Evolutionary conservation across 2,113 vertebrate genomes (phyloP).

Genomic region (Benitochromis conjunctus): DNA sequence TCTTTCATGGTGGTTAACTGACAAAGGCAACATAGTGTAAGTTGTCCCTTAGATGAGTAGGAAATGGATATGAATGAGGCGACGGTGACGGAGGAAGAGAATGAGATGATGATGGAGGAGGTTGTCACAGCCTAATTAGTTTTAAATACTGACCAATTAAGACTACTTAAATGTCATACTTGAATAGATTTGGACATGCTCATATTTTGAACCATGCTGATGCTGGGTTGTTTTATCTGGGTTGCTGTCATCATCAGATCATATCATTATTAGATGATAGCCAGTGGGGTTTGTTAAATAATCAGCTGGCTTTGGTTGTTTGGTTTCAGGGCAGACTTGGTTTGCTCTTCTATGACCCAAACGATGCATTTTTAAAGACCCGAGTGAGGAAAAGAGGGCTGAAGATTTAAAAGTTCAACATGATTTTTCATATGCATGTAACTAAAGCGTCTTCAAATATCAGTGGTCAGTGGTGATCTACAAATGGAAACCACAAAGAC

Average conservation of each 20-base stretch:
- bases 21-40: background rate
- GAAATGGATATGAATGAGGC: background rate
- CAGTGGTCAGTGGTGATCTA: background rate
- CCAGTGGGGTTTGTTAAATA: no score
- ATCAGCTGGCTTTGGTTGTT: no score
- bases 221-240: background rate
- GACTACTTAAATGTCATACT: background rate
- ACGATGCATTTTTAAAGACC: no score
- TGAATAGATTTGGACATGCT: background rate
- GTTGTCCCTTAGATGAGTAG: background rate
- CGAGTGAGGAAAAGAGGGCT: no score
- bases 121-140: background rate
- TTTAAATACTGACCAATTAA: background rate
- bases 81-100: background rate
- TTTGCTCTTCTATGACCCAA: no score
- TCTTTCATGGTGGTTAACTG: background rate
- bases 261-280: background rate
- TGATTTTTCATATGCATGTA: background rate
- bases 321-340: no score
- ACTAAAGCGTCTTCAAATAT: background rate
- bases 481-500: background rate
- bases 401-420: no score
- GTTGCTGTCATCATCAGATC: background rate
- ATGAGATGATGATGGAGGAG: background rate
- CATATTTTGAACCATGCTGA: background rate